Evolutionary conservation across 2,888 invertebrate species (phyloP).

Genomic region (Tipula helvola): DNA sequence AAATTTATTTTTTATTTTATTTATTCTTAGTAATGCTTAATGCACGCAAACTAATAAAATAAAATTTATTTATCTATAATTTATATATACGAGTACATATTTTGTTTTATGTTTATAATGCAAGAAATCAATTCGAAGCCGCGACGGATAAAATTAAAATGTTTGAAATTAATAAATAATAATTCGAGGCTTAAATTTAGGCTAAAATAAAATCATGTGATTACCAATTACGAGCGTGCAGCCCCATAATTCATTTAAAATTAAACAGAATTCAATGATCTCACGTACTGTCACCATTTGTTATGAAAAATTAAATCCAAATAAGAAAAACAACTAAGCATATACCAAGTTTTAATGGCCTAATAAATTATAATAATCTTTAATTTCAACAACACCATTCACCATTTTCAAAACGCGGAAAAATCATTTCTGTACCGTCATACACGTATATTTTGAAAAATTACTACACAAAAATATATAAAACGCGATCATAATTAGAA

Average conservation of each 20-base stretch:
- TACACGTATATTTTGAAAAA: background rate
- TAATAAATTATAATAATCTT: background rate
- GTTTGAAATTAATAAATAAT: too few species aligned
- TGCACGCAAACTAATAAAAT: background rate
- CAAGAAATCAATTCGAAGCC: background rate
- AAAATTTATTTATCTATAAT: background rate
- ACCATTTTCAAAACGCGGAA: background rate
- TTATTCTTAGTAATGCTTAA: background rate
- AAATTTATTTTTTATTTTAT: background rate
- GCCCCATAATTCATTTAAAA: background rate
- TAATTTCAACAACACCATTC: background rate
- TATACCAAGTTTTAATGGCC: background rate
- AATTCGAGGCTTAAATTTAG: background rate
- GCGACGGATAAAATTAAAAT: background rate
- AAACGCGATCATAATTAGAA: slow-evolving; percentile 4
- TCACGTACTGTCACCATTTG: background rate
- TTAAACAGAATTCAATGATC: background rate
- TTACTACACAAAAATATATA: background rate
- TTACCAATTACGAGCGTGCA: background rate
- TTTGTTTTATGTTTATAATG: background rate
- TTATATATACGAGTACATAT: background rate
- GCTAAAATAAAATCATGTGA: background rate
- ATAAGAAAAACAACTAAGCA: background rate
- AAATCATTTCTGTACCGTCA: background rate
- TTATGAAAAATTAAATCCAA: background rate